These are phyloP conservation scores for Tipula vernalis DNA, from an alignment of 2,888 invertebrate genomes.

Conservation along the genomic window DNA sequence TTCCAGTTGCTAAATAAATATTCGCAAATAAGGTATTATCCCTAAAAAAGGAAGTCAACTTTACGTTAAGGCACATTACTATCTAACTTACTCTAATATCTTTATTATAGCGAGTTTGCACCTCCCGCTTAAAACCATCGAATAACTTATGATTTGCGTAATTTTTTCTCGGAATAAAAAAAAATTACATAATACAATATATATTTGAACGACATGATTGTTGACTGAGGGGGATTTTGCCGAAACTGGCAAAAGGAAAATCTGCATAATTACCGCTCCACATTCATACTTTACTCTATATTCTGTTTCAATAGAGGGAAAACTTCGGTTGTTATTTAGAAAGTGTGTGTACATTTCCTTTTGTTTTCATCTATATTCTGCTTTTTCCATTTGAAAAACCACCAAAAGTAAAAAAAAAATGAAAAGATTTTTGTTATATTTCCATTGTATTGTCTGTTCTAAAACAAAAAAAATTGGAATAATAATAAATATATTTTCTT, in stretches of 20 bases:
- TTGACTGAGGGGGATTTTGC: too few relatives aligned
- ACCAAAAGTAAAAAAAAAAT: neutral
- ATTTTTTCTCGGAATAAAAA: constrained; percentile 44
- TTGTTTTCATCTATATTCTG: neutral
- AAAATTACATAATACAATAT: too few relatives aligned
- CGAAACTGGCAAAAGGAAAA: neutral
- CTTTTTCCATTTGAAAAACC: neutral
- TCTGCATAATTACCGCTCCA: neutral
- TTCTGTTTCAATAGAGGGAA: neutral
- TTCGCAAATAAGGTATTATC: too few relatives aligned
- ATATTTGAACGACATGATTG: too few relatives aligned
- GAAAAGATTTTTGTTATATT: neutral
- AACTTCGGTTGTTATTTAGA: neutral
- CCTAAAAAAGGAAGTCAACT: too few relatives aligned
- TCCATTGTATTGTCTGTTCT: neutral
- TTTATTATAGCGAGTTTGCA: constrained; percentile 61
- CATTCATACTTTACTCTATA: neutral
- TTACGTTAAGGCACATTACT: too few relatives aligned
- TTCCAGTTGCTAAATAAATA: too few relatives aligned
- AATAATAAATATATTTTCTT: neutral
- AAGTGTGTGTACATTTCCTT: neutral
- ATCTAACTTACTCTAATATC: too few relatives aligned
- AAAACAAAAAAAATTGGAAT: neutral
- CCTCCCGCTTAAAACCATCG: constrained; percentile 70
- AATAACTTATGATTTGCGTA: constrained; percentile 68